These are phyloP conservation scores for Lindbergichthys nudifrons DNA, from an alignment of 2,797 vertebrate species.

Conservation along the genomic window DNA sequence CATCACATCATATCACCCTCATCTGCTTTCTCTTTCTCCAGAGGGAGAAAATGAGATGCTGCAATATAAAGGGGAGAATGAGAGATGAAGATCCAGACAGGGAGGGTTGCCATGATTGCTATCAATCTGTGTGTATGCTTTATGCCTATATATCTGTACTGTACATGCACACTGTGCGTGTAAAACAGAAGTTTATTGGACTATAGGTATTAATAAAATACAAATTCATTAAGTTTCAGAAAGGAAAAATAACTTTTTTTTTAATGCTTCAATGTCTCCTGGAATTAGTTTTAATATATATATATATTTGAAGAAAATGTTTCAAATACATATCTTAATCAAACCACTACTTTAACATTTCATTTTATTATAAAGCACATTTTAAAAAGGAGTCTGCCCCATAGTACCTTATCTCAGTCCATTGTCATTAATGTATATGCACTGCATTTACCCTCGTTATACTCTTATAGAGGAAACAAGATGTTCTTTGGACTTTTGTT, in stretches of 20 bases:
- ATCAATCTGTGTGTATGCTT: slow-evolving; percentile 6
- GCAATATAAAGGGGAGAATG: slow-evolving; percentile 27
- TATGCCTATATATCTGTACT: background rate
- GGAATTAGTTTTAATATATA: background rate
- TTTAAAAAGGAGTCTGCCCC: background rate
- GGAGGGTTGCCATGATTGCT: slow-evolving; percentile 23
- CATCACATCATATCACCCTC: slow-evolving; percentile 43
- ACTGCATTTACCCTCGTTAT: slow-evolving; percentile 1
- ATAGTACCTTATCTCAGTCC: slow-evolving; percentile 3
- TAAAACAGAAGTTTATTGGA: background rate
- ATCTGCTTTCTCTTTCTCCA: slow-evolving; percentile 21
- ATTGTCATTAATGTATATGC: slow-evolving; percentile 12
- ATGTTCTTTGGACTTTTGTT: slow-evolving; percentile 1
- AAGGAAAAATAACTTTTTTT: background rate
- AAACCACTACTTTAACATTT: background rate
- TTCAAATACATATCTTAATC: background rate
- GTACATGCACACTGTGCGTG: background rate
- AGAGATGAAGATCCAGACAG: slow-evolving; percentile 34
- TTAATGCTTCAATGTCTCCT: background rate
- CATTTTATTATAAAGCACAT: background rate
- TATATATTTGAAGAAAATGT: too few relatives aligned
- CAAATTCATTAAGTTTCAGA: background rate
- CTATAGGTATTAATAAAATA: background rate
- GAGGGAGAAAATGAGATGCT: slow-evolving; percentile 47
- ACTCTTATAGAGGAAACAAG: slow-evolving; percentile 3